Conservation (phyloP, 2,797 vertebrate species). For the Gambelia wislizenii region DNA sequence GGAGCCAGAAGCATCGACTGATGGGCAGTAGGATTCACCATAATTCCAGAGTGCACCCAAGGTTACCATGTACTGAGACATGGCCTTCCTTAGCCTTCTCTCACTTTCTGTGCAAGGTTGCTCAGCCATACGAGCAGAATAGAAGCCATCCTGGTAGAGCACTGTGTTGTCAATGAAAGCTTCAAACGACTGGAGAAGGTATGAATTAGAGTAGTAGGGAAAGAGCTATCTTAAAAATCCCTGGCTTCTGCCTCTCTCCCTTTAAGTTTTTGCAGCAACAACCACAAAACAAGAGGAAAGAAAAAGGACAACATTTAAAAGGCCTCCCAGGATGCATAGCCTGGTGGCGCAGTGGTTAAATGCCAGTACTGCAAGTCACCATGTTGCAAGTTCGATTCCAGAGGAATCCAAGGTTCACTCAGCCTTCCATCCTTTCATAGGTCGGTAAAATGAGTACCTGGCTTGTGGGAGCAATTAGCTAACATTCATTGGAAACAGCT, state of each 20-base stretch:
- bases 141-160: background rate
- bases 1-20: too few species aligned
- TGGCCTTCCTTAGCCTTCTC: background rate
- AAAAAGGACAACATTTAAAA: fast-evolving
- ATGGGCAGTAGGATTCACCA: background rate
- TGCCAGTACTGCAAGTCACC: too few species aligned
- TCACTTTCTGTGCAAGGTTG: background rate
- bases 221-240: background rate
- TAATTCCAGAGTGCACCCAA: background rate
- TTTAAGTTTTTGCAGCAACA: background rate
- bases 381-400: too few species aligned
- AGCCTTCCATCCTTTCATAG: too few species aligned
- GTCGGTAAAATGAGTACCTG: too few species aligned
- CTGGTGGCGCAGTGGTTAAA: too few species aligned
- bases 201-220: background rate
- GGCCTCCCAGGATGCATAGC: fast-evolving
- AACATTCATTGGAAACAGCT: too few species aligned
- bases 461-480: too few species aligned
- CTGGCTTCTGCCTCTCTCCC: background rate
- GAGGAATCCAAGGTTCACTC: too few species aligned
- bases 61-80: background rate
- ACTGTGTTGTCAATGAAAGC: background rate
- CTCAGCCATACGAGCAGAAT: background rate
- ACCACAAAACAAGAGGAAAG: background rate
- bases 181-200: background rate